Conservation (phyloP, 2,888 invertebrate genomes). For the Rotaria socialis region DNA sequence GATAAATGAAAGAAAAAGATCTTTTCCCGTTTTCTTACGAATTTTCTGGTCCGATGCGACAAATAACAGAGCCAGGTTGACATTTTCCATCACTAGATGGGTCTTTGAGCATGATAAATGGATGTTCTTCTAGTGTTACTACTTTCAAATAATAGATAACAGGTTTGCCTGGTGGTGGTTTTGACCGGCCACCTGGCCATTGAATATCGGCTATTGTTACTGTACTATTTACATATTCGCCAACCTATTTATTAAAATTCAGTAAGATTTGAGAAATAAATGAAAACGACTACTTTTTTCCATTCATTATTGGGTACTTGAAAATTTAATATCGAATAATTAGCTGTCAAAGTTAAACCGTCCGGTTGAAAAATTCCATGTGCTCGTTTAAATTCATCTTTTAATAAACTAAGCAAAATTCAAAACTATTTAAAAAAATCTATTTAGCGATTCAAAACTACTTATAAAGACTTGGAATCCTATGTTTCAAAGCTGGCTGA, state of each 20-base stretch:
- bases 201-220: constrained; percentile 92
- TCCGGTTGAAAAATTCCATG: constrained; percentile 1
- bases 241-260: background rate
- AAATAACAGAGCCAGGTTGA: constrained; percentile 48
- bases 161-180: constrained; percentile 78
- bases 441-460: background rate
- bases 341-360: background rate
- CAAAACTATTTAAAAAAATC: background rate
- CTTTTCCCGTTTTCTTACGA: background rate
- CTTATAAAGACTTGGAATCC: background rate
- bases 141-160: constrained; percentile 56
- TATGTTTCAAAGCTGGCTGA: background rate
- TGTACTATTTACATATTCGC: constrained; percentile 14
- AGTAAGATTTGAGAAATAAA: background rate
- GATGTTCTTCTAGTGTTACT: constrained; percentile 87
- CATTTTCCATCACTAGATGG: constrained; percentile 72
- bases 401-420: background rate
- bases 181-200: constrained; percentile 92
- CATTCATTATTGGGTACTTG: constrained; percentile 5
- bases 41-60: constrained; percentile 48
- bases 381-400: background rate
- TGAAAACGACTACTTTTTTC: background rate
- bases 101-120: constrained; percentile 87
- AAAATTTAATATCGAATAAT: constrained; percentile 1
- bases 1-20: background rate